Conservation (phyloP, 2,888 invertebrate genomes). For the Leucozona laternaria region DNA sequence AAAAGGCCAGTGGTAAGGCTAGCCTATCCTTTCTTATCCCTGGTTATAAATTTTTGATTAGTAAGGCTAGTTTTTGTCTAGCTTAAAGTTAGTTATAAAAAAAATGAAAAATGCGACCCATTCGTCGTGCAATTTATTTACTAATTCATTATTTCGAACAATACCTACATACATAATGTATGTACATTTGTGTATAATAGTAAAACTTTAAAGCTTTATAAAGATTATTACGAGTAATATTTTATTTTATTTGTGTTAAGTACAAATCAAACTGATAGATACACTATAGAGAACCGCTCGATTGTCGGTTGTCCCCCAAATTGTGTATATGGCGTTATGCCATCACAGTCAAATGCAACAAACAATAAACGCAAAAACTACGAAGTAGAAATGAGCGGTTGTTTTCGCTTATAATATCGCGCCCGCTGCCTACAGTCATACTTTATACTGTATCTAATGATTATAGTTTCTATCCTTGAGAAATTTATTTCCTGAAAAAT, state of each 20-base stretch:
- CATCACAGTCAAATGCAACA: constrained; percentile 28
- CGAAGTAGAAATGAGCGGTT: constrained; percentile 49
- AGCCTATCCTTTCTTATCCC: too few species aligned
- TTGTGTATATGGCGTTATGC: constrained; percentile 6
- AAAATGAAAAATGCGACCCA: too few species aligned
- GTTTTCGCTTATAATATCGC: constrained; percentile 49
- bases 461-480: constrained; percentile 70
- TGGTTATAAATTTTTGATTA: too few species aligned
- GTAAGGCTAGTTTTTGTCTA: too few species aligned
- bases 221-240: neutral
- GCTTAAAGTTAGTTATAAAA: too few species aligned
- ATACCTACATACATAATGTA: too few species aligned
- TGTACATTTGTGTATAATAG: too few species aligned
- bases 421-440: constrained; percentile 44
- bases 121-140: neutral
- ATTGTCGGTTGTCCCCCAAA: constrained; percentile 54
- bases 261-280: constrained; percentile 36
- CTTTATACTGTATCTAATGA: constrained; percentile 44
- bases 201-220: constrained; percentile 1
- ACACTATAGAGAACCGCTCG: constrained; percentile 29
- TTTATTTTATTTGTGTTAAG: constrained; percentile 22
- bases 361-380: constrained; percentile 35
- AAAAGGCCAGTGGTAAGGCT: too few species aligned
- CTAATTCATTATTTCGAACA: neutral
- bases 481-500: constrained; percentile 70